Evolutionary conservation across 2,797 vertebrate genomes (phyloP), one percentile per base, ranked within the genome.

Genomic region (Melanotaenia boesemani): DNA sequence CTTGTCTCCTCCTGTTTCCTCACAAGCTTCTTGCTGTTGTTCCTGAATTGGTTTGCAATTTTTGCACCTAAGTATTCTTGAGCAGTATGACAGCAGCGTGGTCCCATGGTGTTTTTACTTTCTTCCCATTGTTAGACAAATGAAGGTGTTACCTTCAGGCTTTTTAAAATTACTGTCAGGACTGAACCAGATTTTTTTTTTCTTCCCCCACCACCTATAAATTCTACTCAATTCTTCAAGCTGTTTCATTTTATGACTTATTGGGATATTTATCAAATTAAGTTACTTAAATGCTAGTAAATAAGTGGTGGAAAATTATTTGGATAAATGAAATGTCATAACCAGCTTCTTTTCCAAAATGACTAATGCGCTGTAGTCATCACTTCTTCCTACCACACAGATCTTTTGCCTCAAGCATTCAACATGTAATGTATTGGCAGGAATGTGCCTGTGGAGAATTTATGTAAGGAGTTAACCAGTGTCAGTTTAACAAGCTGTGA

Each of bases 401-500:
- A 80, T 81, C 81, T 81, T 85, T 78, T 66, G 65, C 83, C 74
- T 81, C 58, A 67, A 84, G 71, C 52, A 2, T 79, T 74, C 65
- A 37, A 59, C 59, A 65, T 81, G 72, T 80, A 78, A 74, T 70
- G 59, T 66, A 67, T 24, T 76, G 78, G 81, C 83, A 77, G 68
- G 62, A 67, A 63, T 22, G 5, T 64, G 44, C 57, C 6, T 16
- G 52, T 69, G 56, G 57, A 70, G 68, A 80, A 83, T 87, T 86
- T 81, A 77, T 85, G 68, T 52, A 64, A 71, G 73, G 64, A 81
- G 52, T 83, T 76, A 39, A 74, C 64, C 67, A 62, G 74, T 86
- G 81, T 90, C 82, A 70, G 65, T 74, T 85, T 82, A 83, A 86
- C 75, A 65, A 63, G 36, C 86, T 83, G 74, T 82, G 75, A 84